These are phyloP conservation scores for Folsomia manolachei DNA, from an alignment of 2,888 invertebrate species.

Conservation along the genomic window DNA sequence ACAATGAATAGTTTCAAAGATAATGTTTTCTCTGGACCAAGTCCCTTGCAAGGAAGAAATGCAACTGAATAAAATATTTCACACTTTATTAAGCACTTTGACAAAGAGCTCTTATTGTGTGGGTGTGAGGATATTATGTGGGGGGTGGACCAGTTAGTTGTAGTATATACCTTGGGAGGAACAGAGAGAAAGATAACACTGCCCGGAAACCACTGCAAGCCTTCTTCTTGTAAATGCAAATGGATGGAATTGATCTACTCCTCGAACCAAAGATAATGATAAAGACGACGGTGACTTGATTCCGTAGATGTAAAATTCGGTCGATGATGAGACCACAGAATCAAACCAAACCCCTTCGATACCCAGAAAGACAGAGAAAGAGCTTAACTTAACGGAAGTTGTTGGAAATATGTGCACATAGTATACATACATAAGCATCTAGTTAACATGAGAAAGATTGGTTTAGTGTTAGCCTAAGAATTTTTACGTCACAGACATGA, in stretches of 20 bases:
- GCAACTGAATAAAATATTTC: neutral
- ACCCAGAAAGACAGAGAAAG: no score
- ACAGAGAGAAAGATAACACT: neutral
- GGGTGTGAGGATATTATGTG: neutral
- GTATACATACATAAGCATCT: no score
- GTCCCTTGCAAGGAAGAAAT: neutral
- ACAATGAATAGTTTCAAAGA: neutral
- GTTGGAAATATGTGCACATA: no score
- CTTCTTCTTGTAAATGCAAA: conserved; percentile 1
- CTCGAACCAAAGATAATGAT: conserved; percentile 21
- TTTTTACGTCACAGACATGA: no score
- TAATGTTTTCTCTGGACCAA: neutral
- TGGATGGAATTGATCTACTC: conserved; percentile 11
- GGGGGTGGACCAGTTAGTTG: no score
- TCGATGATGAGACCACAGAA: conserved; percentile 10
- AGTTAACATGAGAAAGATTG: no score
- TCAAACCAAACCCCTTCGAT: neutral
- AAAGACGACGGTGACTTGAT: conserved; percentile 14
- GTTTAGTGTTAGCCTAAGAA: no score
- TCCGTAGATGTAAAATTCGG: conserved; percentile 13
- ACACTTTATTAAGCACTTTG: neutral
- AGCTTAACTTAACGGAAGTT: no score
- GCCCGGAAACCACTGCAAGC: conserved; percentile 5
- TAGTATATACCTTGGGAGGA: neutral
- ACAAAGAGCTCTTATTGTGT: neutral